Evolutionary conservation across 2,888 invertebrate genomes (phyloP).

Genomic region (Neelides folsomi): DNA sequence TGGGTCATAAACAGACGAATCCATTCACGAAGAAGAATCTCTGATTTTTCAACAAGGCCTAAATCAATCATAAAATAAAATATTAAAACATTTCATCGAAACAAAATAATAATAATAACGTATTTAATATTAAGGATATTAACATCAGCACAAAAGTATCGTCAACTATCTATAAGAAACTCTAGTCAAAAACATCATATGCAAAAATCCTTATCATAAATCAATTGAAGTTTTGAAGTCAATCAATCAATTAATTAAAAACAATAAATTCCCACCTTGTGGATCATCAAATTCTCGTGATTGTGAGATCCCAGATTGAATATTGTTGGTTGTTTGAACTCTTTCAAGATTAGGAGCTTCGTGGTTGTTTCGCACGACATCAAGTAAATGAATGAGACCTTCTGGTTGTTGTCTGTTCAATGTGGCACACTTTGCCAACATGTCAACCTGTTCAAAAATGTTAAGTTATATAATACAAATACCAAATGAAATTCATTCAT

Average conservation of each 20-base stretch:
- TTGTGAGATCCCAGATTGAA: constrained; percentile 82
- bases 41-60: constrained; percentile 86
- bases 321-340: background rate
- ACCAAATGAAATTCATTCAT: background rate
- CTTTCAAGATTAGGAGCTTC: constrained; percentile 5
- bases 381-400: constrained; percentile 30
- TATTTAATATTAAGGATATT: background rate
- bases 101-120: background rate
- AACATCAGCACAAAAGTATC: constrained; percentile 11
- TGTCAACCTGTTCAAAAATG: constrained; percentile 23
- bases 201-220: background rate
- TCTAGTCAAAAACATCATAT: constrained; percentile 23
- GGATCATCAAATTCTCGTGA: constrained; percentile 41
- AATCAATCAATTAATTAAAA: background rate
- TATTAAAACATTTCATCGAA: background rate
- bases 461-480: background rate
- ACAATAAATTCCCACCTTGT: constrained; percentile 18
- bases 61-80: background rate
- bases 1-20: constrained; percentile 75
- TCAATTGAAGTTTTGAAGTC: too few species aligned
- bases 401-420: constrained; percentile 31
- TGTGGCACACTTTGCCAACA: constrained; percentile 27
- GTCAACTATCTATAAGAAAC: constrained; percentile 17
- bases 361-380: constrained; percentile 25
- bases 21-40: constrained; percentile 89